Evolutionary conservation across 1,140 invertebrate genomes (phyloP), one percentile per base, ranked within the genome.

Genomic region (Lutraria rhynchaena): DNA sequence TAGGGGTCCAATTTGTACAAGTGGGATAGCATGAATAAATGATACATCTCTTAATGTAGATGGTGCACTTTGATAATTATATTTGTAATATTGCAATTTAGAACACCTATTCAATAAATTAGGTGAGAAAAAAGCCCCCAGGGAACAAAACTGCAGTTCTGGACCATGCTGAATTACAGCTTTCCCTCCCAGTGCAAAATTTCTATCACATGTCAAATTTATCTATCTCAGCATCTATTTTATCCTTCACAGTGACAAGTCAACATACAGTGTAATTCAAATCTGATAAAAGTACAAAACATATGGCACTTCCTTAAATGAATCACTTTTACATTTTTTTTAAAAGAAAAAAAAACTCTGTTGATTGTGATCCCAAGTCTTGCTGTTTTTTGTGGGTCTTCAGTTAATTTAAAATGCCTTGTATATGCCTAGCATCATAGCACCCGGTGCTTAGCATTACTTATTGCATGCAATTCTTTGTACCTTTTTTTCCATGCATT

Each of bases 221-320:
- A 46, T 46, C 41, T 15, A 29, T 49, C 13, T 44, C n/a, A 41
- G 35, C 15, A 65, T 65, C 61, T 65, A 15, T 67, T 67, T 46
- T 49, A 49, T 67, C 63, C 31, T 31, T n/a, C 44, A 67, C 63
- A 67, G 44, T 67, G 63, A 67, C 63, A 67, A 67, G 49, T 67
- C 44, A 49, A 24, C 24, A 46, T 15, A 46, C 29, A 65, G 22
- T 46, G 5, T 27, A 27, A 11, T 46, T 65, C 1, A 35, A 37
- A 67, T 67, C 63, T 29, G 63, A 67, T 67, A 31, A 37, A 15
- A 29, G 17, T 33, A 67, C 35, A 49, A 29, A 49, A 49, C 13
- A n/a, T 67, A 29, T 49, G 3, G 13, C 35, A 67, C 63, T 67
- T 67, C 63, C 63, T 41, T 67, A n/a, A 46, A 17, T 46, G 63